These are phyloP conservation scores for Protodeltote pygarga DNA, from an alignment of 2,888 invertebrate species.

Conservation along the genomic window DNA sequence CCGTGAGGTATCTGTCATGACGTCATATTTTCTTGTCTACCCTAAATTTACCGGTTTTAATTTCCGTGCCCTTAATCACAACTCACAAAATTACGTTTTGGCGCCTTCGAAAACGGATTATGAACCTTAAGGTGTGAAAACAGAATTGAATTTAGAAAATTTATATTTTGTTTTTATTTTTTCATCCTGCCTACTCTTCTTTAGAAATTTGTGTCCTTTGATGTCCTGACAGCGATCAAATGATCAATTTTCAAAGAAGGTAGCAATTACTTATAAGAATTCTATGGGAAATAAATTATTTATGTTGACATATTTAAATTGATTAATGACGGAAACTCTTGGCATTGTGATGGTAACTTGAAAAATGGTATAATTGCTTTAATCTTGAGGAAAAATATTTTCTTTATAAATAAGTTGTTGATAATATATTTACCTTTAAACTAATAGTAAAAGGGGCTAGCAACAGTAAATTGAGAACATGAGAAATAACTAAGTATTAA, in stretches of 20 bases:
- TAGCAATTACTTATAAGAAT: conserved; percentile 21
- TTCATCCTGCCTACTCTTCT: conserved; percentile 3
- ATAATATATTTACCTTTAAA: too few relatives aligned
- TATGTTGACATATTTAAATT: not conserved
- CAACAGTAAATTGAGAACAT: too few relatives aligned
- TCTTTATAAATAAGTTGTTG: too few relatives aligned
- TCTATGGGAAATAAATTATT: not conserved
- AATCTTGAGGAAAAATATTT: too few relatives aligned
- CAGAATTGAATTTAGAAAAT: not conserved
- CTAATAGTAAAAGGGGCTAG: too few relatives aligned
- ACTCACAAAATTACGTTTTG: conserved; percentile 5
- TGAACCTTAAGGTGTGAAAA: not conserved
- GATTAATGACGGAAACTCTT: not conserved
- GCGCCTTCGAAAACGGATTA: not conserved
- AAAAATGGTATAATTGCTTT: conserved; percentile 7
- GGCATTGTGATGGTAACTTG: conserved; percentile 4
- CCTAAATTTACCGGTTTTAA: conserved; percentile 54
- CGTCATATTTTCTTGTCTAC: conserved; percentile 38
- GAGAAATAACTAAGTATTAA: too few relatives aligned
- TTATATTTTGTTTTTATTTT: conserved; percentile 4
- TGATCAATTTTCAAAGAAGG: conserved; percentile 11
- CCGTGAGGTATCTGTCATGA: conserved; percentile 4
- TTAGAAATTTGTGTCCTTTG: conserved; percentile 27
- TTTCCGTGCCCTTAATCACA: conserved; percentile 41
- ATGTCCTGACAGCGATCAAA: conserved; percentile 19